Percentiles rank a stretch among this genome's conserved stretches.
Conservation (phyloP, 2,113 vertebrate species). For the Dicentrarchus labrax region DNA sequence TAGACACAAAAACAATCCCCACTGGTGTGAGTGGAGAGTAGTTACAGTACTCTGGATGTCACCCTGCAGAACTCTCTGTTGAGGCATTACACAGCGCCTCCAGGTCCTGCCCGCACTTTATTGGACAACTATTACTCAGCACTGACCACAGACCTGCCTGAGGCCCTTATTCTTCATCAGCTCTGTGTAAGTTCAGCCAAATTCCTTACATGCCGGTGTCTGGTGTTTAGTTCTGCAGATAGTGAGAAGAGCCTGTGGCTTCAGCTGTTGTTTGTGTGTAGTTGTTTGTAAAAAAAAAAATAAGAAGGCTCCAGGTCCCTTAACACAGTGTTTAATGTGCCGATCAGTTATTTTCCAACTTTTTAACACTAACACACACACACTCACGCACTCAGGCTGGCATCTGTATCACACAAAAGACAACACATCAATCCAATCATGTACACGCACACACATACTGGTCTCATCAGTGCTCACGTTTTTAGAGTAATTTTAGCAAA, state of each 20-base stretch:
- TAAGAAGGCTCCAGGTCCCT: neutral
- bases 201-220: constrained; percentile 25
- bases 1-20: constrained; percentile 56
- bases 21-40: constrained; percentile 25
- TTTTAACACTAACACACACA: neutral
- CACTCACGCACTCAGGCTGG: neutral
- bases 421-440: neutral
- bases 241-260: neutral
- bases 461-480: neutral
- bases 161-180: constrained; percentile 30
- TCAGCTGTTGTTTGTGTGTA: neutral
- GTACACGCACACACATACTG: neutral
- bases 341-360: neutral
- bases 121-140: constrained; percentile 34
- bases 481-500: neutral
- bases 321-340: constrained; percentile 2
- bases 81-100: constrained; percentile 12
- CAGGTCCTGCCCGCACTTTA: constrained; percentile 13
- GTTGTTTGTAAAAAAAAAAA: neutral
- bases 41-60: constrained; percentile 49
- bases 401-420: neutral
- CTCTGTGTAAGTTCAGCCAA: neutral
- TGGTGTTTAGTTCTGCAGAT: constrained; percentile 7
- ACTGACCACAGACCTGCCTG: neutral
- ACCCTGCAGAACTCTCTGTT: constrained; percentile 35